Evolutionary conservation across 2,888 invertebrate species (phyloP), one percentile per base, ranked within the genome.

Genomic region (Parnassius glacialis): DNA sequence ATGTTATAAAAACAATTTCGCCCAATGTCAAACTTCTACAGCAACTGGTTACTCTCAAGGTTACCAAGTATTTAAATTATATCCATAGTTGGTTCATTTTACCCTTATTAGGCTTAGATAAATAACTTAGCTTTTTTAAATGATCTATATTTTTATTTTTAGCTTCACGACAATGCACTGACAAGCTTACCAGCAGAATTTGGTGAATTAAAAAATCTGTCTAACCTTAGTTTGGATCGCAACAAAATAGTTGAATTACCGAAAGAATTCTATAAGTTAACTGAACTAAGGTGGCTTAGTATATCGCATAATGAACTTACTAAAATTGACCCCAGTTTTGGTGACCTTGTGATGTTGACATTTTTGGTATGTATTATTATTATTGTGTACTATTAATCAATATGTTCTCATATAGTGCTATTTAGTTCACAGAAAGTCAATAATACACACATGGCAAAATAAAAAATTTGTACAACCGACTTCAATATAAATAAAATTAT

Each of bases 131-230:
- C 12, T 43, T n/a, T 53, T 52, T 34, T 51, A 3, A 13, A 41
- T n/a, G n/a, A 53, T 53, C 9, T 41, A 45, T 3, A n/a, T 47
- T 12, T 13, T 34, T 11, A 12, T 45, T 79, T 83, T 52, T 81
- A 97, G 97, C 90, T 97, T 56, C 96, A 97, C 85, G 96, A 97
- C 83, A 98, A 98, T 91, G 94, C 94, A 54, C 83, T 98, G 74
- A 92, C 92, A 68, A 87, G 85, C 57, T 81, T 98, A 66, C 97
- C 98, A 9, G 78, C 93, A 45, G 94, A 96, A 84, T 92, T 98
- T 74, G 95, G 95, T 52, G 92, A 92, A 65, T 88, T 98, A 72
- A 93, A 90, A 64, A 94, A 93, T 77, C 84, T 96, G 66, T 91
- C 93, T 66, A 94, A 93, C 74, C 76, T 96, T 48, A 95, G 95